A percentile compares a stretch with the other conserved stretches of the same genome.
These are phyloP conservation scores for Abramis brama DNA, from an alignment of 2,113 vertebrate genomes.

Conservation along the genomic window DNA sequence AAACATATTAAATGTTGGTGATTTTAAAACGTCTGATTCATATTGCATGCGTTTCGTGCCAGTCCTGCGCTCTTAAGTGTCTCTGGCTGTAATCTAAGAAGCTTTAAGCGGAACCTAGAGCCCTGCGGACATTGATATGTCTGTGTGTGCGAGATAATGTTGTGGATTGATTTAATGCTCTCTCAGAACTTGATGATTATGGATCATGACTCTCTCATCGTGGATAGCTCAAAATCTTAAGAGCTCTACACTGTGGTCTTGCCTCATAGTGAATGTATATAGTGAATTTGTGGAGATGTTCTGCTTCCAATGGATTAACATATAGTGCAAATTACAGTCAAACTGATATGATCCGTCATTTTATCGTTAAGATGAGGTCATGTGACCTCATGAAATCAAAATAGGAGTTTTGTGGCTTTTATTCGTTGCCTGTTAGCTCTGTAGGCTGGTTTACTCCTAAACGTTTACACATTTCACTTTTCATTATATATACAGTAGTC, in stretches of 20 bases:
- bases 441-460: neutral
- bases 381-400: neutral
- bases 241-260: neutral
- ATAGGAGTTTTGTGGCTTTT: neutral
- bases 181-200: slow-evolving; percentile 26
- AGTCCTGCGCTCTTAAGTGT: slow-evolving; percentile 10
- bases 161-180: slow-evolving; percentile 22
- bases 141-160: slow-evolving; percentile 15
- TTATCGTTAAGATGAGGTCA: neutral
- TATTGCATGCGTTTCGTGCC: neutral
- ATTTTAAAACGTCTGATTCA: slow-evolving; percentile 12
- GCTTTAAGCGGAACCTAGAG: slow-evolving; percentile 3
- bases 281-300: slow-evolving; percentile 1
- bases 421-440: neutral
- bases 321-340: slow-evolving; percentile 37
- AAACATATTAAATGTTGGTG: neutral
- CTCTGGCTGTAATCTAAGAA: slow-evolving; percentile 2
- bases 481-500: neutral
- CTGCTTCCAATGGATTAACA: slow-evolving; percentile 40
- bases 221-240: neutral
- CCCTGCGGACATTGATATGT: slow-evolving; percentile 17
- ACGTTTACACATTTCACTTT: neutral
- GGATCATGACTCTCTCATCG: neutral
- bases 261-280: neutral
- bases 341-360: neutral